Evolutionary conservation across 2,797 vertebrate species (phyloP), one percentile per base, ranked within the genome.

Genomic region (Melopsittacus undulatus): DNA sequence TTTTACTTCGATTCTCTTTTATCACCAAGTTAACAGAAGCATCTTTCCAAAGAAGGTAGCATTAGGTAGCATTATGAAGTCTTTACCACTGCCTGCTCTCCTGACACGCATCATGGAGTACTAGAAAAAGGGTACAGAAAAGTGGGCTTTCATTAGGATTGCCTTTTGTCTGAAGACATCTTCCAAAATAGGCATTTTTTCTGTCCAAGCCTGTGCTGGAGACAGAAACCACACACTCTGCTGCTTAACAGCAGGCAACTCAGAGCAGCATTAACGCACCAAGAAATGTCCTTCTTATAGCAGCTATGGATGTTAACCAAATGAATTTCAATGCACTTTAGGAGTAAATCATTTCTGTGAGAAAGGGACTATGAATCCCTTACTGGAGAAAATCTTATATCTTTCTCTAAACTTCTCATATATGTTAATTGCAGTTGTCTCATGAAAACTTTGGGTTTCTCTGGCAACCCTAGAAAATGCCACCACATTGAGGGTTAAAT

Each of bases 381-480:
- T 30, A 5, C 51, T 0, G 15, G 16, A 85, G 8, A 79, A 90
- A 85, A 49, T 26, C 7, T 26, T 42, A 4, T 0, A 0, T 29
- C 9, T 45, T 84, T 64, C 36, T 80, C 24, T 43, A 54, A 34
- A n/a, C 2, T 36, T 57, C n/a, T 66, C n/a, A 27, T 22, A 20
- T 7, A 24, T 1, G 7, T 64, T 54, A 21, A 81, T 36, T 9
- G 8, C 4, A 19, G 3, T 5, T 42, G 11, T 52, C 56, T 45
- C 42, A 26, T 43, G 49, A 69, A 88, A 54, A 10, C 7, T 4
- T 67, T 78, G 13, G 10, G 1, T 48, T 92, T 87, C 43, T 70
- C 52, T 30, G 13, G 38, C 7, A 26, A 9, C 29, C 22, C 36
- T 15, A 7, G 62, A 67, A 94, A 86, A 94, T 5, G 18, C 16